Evolutionary conservation across 2,113 vertebrate genomes (phyloP), one percentile per base, ranked within the genome.

Genomic region (Microcebus jonahi): DNA sequence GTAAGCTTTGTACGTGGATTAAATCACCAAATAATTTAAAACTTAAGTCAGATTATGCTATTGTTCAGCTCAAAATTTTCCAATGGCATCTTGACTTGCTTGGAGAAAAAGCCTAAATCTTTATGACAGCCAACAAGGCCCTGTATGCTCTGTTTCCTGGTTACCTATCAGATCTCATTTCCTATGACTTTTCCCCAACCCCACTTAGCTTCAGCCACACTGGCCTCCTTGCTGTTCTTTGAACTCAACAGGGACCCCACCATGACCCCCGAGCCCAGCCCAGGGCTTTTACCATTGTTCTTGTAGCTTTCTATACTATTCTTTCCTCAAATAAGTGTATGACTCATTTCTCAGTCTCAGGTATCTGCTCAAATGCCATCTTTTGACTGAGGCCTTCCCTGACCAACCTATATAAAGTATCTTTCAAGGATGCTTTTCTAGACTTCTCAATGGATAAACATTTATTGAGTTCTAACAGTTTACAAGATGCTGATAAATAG

Each of bases 21-120:
- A 91, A 65, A 80, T 77, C 79, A 90, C 61, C 61, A 83, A 68
- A 63, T 63, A 83, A 82, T 68, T 92, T 94, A 83, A 73, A 86
- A 82, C 39, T 89, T 75, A 92, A 86, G 39, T 67, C n/a, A 93
- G 39, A 65, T 48, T 63, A 68, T 55, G 11, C 65, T 45, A 71
- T 8, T 86, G 80, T 2, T 27, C 83, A 79, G 11, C 36, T 89
- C 11, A 95, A 5, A 91, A 59, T 95, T 93, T 45, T 89, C 36
- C 75, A 80, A 2, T 73, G 34, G 2, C 53, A 34, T 21, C 5
- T 71, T 77, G 3, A 39, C 3, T 67, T 48, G 21, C 3, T 61
- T 85, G 21, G 6, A 83, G 7, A 34, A 73, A 90, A 92, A 75
- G 21, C 21, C 36, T 11, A 77, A 53, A 42, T 87, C 68, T 57